phyloP scores from a whole-genome alignment of 2,113 vertebrate species.

The Myrmecophaga tridactyla region DNA sequence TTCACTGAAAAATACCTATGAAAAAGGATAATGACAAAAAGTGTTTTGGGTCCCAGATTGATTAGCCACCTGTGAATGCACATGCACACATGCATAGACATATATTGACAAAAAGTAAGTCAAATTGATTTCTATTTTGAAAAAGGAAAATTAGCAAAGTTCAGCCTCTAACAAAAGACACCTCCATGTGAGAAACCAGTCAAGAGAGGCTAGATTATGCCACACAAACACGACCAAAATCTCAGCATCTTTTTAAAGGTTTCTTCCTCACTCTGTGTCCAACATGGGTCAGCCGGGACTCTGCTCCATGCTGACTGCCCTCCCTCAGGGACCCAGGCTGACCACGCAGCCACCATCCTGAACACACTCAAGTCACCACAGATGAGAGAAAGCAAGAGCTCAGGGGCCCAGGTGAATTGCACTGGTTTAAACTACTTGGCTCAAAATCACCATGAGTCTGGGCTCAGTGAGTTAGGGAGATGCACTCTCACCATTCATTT shows the following conservation, averaged over 20 bases:
- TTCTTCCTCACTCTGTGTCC: neutral
- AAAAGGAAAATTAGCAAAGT: neutral
- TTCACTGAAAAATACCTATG: neutral
- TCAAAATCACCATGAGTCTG: neutral
- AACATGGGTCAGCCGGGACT: accelerated
- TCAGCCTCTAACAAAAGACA: neutral
- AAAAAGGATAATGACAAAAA: neutral
- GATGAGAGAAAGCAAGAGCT: neutral
- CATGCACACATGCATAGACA: neutral
- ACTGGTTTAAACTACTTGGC: neutral
- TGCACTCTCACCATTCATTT: neutral
- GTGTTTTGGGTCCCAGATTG: neutral
- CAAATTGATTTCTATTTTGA: neutral
- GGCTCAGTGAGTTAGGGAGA: neutral
- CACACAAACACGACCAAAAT: neutral
- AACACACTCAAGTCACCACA: neutral
- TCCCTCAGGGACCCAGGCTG: accelerated
- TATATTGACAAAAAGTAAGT: neutral
- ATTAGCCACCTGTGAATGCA: neutral
- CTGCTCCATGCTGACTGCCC: no score
- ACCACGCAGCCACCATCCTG: neutral
- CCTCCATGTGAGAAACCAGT: neutral
- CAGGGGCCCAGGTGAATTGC: accelerated
- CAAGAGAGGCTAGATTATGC: neutral
- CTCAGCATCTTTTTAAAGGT: neutral